These are phyloP conservation scores for Trachurus trachurus DNA, from an alignment of 2,797 vertebrate species.

Conservation along the genomic window DNA sequence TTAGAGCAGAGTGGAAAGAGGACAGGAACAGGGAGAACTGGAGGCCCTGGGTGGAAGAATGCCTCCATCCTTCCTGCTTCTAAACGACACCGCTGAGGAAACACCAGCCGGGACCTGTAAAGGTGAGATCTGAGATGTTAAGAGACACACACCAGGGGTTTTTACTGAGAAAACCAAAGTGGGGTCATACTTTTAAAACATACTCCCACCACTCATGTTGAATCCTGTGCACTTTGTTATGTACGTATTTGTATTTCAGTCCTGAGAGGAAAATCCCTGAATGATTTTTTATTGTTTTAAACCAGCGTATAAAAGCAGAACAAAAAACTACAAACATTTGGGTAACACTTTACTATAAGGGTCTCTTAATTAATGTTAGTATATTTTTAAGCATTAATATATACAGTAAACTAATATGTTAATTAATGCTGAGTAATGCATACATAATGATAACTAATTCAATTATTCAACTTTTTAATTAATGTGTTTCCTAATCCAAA, in stretches of 20 bases:
- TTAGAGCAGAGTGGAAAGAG: constrained; percentile 53
- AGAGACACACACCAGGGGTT: constrained; percentile 32
- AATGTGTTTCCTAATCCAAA: no score
- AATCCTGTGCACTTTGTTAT: constrained; percentile 4
- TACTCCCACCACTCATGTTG: neutral
- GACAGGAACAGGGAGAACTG: constrained; percentile 4
- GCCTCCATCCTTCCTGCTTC: constrained; percentile 67
- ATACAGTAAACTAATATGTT: no score
- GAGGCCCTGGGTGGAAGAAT: constrained; percentile 45
- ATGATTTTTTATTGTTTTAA: neutral
- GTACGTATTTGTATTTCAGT: neutral
- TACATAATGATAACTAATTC: no score
- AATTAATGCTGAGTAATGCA: no score
- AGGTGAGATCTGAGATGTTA: constrained; percentile 35
- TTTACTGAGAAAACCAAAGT: constrained; percentile 8
- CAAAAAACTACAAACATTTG: neutral
- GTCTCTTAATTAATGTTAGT: no score
- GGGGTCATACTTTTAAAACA: constrained; percentile 20
- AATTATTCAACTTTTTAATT: no score
- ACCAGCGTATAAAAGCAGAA: no score
- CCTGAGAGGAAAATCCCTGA: neutral
- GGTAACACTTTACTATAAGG: no score
- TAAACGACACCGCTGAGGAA: constrained; percentile 65
- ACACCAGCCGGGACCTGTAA: constrained; percentile 46
- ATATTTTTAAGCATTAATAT: no score